Base-by-base conservation (phyloP, 2,888 invertebrate species). In the Drosophila cyrtoloma region DNA sequence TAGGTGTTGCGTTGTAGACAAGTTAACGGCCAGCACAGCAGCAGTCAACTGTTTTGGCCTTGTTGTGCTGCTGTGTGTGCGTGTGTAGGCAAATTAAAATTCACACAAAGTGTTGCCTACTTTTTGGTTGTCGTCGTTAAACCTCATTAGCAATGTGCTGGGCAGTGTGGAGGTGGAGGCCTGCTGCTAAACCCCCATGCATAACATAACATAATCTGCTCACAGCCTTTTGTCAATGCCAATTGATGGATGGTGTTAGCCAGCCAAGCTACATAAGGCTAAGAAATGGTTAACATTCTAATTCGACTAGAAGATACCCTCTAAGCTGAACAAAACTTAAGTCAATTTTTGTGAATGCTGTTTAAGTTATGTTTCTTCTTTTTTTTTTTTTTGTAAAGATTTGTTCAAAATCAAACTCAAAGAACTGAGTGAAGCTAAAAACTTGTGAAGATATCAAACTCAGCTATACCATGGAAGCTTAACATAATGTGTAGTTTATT, bases 1-100 rank as follows among this genome's bases (percentile, higher is more conserved):
- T 81, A 86, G 86, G 86, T 89, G 86, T 86, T 84, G 82, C 74
- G 58, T 53, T 79, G 83, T 61, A 71, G 83, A 85, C 85, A 88
- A 83, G 62, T 85, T 85, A 87, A 85, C 84, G 60, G 78, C 53
- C 58, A 55, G 71, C 62, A 66, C 77, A 53, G 58, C 53, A 55
- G 60, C 55, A 63, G 56, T 55, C 57, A 53, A 35, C 50, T 51
- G 50, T 56, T 51, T 52, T 33, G 44, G 55, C 53, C 33, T 39
- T 50, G 57, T 30, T 42, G 58, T 42, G 12, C 10, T n/a, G n/a
- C n/a, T 42, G n/a, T 44, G 42, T 47, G 64, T 77, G 84, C 75
- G 77, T 82, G 81, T 78, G 69, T 44, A 59, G 32, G 42, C 69
- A 69, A 83, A 85, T 88, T 84, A 77, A 85, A 88, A 88, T 88